phyloP scores from a whole-genome alignment of 2,797 vertebrate genomes.

The Nannoperca australis region DNA sequence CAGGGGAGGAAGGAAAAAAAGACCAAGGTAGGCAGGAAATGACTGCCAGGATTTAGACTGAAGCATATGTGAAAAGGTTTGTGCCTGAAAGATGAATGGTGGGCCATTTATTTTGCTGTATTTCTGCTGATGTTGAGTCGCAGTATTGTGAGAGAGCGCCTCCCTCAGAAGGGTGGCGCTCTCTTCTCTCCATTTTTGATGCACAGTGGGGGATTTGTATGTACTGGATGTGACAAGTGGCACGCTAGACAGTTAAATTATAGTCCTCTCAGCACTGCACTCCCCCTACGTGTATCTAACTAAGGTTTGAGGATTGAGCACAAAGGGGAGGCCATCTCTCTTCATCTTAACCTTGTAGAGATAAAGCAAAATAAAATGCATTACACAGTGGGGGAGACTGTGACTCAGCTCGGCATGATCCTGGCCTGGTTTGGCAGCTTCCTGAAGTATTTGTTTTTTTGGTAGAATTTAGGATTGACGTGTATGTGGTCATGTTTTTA shows the following conservation, averaged over 20 bases:
- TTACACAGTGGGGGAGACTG: conserved; percentile 6
- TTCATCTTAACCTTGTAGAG: conserved; percentile 37
- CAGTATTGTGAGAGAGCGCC: conserved; percentile 16
- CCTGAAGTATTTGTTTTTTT: conserved; percentile 15
- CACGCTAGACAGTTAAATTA: conserved; percentile 34
- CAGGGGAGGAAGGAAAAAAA: conserved; percentile 9
- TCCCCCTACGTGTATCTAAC: conserved; percentile 16
- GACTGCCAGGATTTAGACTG: conserved; percentile 44
- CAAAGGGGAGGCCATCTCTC: conserved; percentile 20
- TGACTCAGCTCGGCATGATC: conserved; percentile 29
- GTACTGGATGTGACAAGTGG: conserved; percentile 20
- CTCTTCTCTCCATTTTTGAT: conserved; percentile 17
- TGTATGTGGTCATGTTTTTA: background rate
- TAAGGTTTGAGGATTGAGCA: conserved; percentile 23
- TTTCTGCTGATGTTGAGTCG: conserved; percentile 48
- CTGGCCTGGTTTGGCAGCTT: conserved; percentile 2
- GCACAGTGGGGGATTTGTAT: conserved; percentile 37
- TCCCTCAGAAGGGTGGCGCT: conserved; percentile 19
- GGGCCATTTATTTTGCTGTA: conserved; percentile 54
- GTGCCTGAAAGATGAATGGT: conserved; percentile 61
- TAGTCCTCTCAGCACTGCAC: conserved; percentile 16
- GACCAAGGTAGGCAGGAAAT: conserved; percentile 23
- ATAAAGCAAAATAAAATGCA: conserved; percentile 41
- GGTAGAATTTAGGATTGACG: conserved; percentile 9
- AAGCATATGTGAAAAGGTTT: conserved; percentile 24